Percentiles rank a stretch among this genome's conserved stretches.
Evolutionary conservation across 2,888 invertebrate genomes (phyloP).

Genomic region (Archaeoteleia sp.): DNA sequence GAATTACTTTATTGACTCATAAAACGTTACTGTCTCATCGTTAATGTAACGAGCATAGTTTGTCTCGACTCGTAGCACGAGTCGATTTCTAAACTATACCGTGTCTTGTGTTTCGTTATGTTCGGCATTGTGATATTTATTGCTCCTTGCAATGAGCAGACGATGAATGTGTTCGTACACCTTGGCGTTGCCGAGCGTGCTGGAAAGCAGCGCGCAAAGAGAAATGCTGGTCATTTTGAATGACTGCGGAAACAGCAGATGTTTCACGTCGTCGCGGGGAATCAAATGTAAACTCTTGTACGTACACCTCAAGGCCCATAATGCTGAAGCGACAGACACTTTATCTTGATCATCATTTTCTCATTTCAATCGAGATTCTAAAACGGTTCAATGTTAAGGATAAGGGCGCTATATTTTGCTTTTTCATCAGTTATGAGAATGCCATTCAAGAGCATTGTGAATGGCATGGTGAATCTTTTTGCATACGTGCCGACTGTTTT

Average conservation of each 20-base stretch:
- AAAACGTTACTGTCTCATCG: conserved; percentile 21
- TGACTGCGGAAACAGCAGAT: conserved; percentile 25
- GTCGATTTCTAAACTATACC: conserved; percentile 29
- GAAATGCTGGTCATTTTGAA: conserved; percentile 31
- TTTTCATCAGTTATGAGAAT: too few species aligned
- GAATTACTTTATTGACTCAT: conserved; percentile 33
- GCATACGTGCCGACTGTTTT: too few species aligned
- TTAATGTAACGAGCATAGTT: conserved; percentile 33
- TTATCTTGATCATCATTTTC: too few species aligned
- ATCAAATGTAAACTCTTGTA: conserved; percentile 9
- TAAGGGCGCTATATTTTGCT: too few species aligned
- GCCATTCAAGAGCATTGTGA: too few species aligned
- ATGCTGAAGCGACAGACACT: not conserved
- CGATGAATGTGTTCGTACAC: conserved; percentile 20
- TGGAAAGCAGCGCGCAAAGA: conserved; percentile 20
- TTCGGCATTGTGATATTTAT: conserved; percentile 29
- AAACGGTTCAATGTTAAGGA: too few species aligned
- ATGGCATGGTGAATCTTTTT: too few species aligned
- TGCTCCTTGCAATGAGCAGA: conserved; percentile 14
- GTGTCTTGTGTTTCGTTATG: not conserved
- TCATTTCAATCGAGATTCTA: too few species aligned
- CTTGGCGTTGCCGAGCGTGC: not conserved
- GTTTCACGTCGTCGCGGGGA: conserved; percentile 14
- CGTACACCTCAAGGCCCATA: not conserved
- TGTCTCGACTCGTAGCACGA: conserved; percentile 24